Percentiles rank a stretch among this genome's conserved stretches.
Evolutionary conservation across 1,140 invertebrate species (phyloP).

Genomic region (Tetragnatha versicolor): DNA sequence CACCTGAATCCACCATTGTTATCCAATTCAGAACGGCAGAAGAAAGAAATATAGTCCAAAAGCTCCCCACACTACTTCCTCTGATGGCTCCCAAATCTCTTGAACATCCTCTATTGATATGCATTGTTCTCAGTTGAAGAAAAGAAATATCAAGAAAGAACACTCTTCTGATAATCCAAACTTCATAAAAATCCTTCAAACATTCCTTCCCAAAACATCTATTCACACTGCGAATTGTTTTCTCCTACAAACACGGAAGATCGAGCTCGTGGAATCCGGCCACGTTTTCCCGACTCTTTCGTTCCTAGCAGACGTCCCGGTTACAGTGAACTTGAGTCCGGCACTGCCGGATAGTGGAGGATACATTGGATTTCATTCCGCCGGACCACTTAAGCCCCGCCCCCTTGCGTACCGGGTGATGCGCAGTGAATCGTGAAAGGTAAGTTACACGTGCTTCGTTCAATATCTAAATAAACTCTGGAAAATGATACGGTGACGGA

Average conservation of each 20-base stretch:
- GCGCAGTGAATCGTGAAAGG: constrained; percentile 15
- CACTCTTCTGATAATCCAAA: not conserved
- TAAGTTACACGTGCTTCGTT: constrained; percentile 19
- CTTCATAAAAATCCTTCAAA: not conserved
- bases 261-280: not conserved
- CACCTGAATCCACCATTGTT: no score
- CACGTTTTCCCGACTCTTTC: constrained; percentile 1
- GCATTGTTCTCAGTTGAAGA: not conserved
- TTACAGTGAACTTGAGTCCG: not conserved
- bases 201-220: not conserved
- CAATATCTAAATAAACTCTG: no score
- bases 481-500: no score
- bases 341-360: constrained; percentile 7
- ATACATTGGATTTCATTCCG: constrained; percentile 28
- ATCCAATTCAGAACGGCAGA: no score
- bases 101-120: no score
- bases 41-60: no score
- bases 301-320: not conserved
- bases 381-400: not conserved
- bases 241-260: not conserved
- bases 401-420: constrained; percentile 2
- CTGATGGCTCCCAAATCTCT: no score
- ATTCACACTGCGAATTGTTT: not conserved
- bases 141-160: not conserved
- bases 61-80: no score